These are phyloP conservation scores for Amiota minor DNA, from an alignment of 2,888 invertebrate genomes.

Conservation along the genomic window DNA sequence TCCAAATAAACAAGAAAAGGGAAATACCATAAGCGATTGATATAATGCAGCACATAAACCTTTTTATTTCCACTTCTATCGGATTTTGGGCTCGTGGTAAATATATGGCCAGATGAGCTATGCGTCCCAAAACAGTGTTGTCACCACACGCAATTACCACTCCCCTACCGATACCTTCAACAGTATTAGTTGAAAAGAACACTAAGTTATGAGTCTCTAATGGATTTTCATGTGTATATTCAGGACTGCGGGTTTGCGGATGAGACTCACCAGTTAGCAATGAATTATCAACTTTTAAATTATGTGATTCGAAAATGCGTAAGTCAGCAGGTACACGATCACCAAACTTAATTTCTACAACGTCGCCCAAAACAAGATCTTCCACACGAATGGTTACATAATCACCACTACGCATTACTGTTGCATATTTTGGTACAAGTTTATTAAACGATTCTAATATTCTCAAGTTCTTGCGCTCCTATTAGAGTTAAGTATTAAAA, in stretches of 20 bases:
- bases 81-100: constrained; percentile 96
- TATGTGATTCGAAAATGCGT: constrained; percentile 92
- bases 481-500: background rate
- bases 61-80: constrained; percentile 97
- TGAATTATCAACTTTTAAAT: constrained; percentile 96
- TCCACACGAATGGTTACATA: constrained; percentile 91
- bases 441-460: constrained; percentile 98
- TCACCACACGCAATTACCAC: constrained; percentile 95
- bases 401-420: constrained; percentile 93
- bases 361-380: constrained; percentile 95
- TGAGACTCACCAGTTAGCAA: constrained; percentile 95
- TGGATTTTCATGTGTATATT: constrained; percentile 94
- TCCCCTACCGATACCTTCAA: constrained; percentile 93
- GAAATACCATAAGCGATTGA: constrained; percentile 94
- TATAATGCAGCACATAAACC: constrained; percentile 98
- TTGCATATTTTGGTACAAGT: constrained; percentile 95
- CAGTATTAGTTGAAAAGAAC: constrained; percentile 95
- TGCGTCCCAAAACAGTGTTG: constrained; percentile 95
- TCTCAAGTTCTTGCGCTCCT: background rate
- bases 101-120: constrained; percentile 92
- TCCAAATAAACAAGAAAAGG: constrained; percentile 96
- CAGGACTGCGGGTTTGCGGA: constrained; percentile 89
- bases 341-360: constrained; percentile 98
- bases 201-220: constrained; percentile 94
- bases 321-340: constrained; percentile 98